Percentiles rank a stretch among this genome's conserved stretches.
phyloP scores from a whole-genome alignment of 2,113 vertebrate species.

The Ictalurus furcatus region DNA sequence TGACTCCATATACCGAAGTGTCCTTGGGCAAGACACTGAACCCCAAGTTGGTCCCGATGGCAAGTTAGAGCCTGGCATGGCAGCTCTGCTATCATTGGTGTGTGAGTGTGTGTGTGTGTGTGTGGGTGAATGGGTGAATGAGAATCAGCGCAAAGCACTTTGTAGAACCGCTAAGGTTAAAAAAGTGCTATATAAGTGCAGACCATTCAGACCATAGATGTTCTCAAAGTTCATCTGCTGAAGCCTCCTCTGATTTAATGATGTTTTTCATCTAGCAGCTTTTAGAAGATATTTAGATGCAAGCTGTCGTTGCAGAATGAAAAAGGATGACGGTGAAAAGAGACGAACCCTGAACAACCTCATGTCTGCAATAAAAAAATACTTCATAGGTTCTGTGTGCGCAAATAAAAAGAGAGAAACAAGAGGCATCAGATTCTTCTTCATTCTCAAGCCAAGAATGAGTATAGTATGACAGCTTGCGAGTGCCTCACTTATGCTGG shows the following conservation, averaged over 20 bases:
- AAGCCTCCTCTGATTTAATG: not conserved
- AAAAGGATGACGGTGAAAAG: not conserved
- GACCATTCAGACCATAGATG: no score
- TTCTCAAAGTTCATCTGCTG: not conserved
- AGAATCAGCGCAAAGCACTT: no score
- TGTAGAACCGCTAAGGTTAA: no score
- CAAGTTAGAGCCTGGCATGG: no score
- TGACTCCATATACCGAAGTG: no score
- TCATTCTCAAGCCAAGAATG: constrained; percentile 19
- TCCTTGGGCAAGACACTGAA: no score
- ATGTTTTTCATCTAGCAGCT: not conserved
- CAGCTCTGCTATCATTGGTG: no score
- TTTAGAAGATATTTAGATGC: constrained; percentile 2
- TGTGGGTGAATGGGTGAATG: no score
- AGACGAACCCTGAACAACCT: not conserved
- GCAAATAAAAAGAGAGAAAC: not conserved
- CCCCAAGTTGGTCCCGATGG: no score
- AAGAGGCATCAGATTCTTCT: not conserved
- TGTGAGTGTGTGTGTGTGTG: no score
- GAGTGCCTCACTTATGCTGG: constrained; percentile 1
- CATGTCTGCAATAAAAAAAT: not conserved
- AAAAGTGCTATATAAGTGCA: no score
- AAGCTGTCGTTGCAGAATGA: not conserved
- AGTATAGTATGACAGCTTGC: constrained; percentile 12
- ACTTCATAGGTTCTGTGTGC: not conserved